Percentiles rank a stretch among this genome's conserved stretches.
Conservation (phyloP, 1,140 invertebrate species). For the Semibalanus balanoides region DNA sequence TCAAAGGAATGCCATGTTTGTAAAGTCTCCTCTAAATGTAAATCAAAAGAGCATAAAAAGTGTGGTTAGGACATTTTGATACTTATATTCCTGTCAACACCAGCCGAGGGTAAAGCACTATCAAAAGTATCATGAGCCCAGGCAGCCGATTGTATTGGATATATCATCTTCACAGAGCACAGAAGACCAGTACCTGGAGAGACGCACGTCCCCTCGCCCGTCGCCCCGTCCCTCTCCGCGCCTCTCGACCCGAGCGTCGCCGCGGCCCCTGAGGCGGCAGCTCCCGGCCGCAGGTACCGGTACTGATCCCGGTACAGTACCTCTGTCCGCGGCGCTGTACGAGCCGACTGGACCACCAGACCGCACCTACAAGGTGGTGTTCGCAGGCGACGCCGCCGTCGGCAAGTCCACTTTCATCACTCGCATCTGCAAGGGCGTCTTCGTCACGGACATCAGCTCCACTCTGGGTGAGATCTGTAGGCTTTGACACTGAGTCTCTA, state of each 20-base stretch:
- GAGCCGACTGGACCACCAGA: conserved; percentile 37
- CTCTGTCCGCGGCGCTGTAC: neutral
- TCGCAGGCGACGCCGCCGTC: conserved; percentile 50
- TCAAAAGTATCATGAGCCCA: too few relatives aligned
- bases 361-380: conserved; percentile 46
- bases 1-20: too few relatives aligned
- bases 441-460: conserved; percentile 41
- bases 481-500: too few relatives aligned
- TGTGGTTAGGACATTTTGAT: too few relatives aligned
- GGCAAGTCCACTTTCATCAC: conserved; percentile 52
- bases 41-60: too few relatives aligned
- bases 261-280: too few relatives aligned
- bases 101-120: too few relatives aligned
- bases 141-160: too few relatives aligned
- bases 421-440: conserved; percentile 43
- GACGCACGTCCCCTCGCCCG: neutral
- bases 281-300: too few relatives aligned
- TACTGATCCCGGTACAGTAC: neutral
- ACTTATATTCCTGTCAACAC: too few relatives aligned
- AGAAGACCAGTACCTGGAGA: neutral
- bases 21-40: too few relatives aligned
- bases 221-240: neutral
- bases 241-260: too few relatives aligned
- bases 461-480: conserved; percentile 47
- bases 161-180: neutral